phyloP scores from a whole-genome alignment of 2,113 vertebrate genomes.

The Alethe diademata region DNA sequence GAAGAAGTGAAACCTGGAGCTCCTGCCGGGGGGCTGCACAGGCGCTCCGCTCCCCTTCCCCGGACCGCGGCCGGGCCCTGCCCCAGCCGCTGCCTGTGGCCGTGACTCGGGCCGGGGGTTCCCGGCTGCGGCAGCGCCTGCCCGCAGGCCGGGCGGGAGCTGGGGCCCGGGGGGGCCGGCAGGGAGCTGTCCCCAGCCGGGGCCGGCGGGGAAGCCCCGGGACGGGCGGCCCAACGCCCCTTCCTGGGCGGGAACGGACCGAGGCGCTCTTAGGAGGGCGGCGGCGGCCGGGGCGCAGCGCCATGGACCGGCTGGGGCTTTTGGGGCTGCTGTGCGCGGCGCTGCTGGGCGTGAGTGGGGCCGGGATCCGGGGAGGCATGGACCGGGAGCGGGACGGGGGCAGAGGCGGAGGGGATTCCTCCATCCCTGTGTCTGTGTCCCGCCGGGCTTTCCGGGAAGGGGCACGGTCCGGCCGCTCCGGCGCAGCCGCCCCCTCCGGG shows the following conservation, averaged over 20 bases:
- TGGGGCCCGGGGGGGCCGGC: too few species aligned
- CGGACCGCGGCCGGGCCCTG: background rate
- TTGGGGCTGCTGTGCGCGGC: background rate
- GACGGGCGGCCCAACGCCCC: background rate
- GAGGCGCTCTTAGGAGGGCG: background rate
- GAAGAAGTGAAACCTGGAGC: background rate
- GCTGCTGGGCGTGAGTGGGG: constrained; percentile 22
- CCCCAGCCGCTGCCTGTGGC: background rate
- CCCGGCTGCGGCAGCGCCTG: too few species aligned
- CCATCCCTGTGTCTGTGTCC: background rate
- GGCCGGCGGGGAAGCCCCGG: background rate
- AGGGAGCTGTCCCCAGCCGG: background rate
- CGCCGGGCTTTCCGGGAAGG: background rate
- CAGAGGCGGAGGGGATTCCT: background rate
- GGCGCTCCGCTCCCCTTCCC: too few species aligned
- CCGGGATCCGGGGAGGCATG: background rate
- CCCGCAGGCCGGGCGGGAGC: background rate
- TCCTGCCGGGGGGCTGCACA: background rate
- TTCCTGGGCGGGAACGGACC: constrained; percentile 47
- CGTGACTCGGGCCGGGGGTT: background rate
- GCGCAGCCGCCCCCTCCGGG: background rate
- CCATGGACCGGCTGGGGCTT: background rate
- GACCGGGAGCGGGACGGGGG: background rate
- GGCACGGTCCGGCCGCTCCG: background rate
- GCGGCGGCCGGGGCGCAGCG: background rate